Base-by-base conservation (phyloP, 1,140 invertebrate genomes). In the Lepidurus packardi region DNA sequence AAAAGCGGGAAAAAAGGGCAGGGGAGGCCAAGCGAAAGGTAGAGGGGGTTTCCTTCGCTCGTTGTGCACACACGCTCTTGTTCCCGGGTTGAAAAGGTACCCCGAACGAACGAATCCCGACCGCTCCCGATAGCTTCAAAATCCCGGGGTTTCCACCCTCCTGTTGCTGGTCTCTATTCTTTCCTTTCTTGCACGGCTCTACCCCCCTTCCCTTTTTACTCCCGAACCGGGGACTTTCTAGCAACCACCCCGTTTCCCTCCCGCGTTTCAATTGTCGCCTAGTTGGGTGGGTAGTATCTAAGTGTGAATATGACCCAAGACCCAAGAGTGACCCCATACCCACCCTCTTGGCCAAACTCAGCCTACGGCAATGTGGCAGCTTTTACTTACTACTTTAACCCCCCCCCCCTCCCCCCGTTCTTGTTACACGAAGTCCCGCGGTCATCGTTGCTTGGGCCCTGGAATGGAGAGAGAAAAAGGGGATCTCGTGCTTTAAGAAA, bases 41-140 rank as follows among this genome's bases (percentile, higher is more conserved):
- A 65, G 21, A 7, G 21, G 53, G 53, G 53, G 16, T 65, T 65
- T 65, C 16, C 21, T n/a, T 65, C 21, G 53, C 53, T n/a, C 53
- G 21, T 65, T 11, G 34, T 34, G 34, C 53, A 65, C 21, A 65
- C 53, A 65, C 53, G 53, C 13, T 65, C 53, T 34, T 34, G 34
- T 34, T 34, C 34, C 34, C 34, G 34, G 34, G 34, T 34, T 65
- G 53, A 65, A 65, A 65, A 65, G 53, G 53, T 21, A 13, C 53
- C 53, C 53, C 21, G 53, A 65, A 65, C 53, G 53, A 65, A 65
- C 53, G 53, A 65, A 65, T 65, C 53, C 16, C 53, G 53, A 65
- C 53, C 53, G 53, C 53, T 65, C 53, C 53, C 53, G 53, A 65
- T 65, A 65, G 34, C 34, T 34, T 34, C 34, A 34, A 34, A 34